Evolutionary conservation across 2,888 invertebrate genomes (phyloP).

Genomic region (Malachius bipustulatus): DNA sequence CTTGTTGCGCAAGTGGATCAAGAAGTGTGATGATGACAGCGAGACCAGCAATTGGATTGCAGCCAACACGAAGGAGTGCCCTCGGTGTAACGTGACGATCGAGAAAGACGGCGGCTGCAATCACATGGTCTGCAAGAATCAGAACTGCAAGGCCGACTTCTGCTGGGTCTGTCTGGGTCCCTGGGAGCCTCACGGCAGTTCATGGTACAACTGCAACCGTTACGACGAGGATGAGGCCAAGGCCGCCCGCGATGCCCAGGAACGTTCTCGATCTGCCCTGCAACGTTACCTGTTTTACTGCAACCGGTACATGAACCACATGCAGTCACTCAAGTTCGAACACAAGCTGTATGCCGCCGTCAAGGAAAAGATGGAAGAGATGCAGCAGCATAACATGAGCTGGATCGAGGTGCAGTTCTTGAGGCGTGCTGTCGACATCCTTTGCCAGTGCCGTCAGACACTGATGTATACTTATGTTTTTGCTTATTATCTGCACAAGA

Average conservation of each 20-base stretch:
- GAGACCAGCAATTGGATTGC: constrained; percentile 99
- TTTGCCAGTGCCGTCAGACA: constrained; percentile 94
- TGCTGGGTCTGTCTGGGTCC: constrained; percentile 99
- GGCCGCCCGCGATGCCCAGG: constrained; percentile 92
- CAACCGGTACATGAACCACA: constrained; percentile 98
- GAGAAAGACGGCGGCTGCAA: constrained; percentile 98
- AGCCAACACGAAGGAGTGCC: constrained; percentile 98
- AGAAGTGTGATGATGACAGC: constrained; percentile 98
- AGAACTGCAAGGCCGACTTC: constrained; percentile 94
- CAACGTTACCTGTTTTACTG: constrained; percentile 97
- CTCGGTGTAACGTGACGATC: constrained; percentile 94
- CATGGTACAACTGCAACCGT: constrained; percentile 98
- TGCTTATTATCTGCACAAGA: constrained; percentile 95
- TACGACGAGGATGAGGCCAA: constrained; percentile 93
- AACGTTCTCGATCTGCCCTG: constrained; percentile 82
- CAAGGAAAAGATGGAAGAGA: constrained; percentile 98
- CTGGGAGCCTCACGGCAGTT: constrained; percentile 97
- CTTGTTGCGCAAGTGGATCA: constrained; percentile 89
- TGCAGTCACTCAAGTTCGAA: constrained; percentile 97
- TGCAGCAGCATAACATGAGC: constrained; percentile 99
- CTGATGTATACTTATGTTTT: constrained; percentile 99
- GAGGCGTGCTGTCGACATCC: constrained; percentile 92
- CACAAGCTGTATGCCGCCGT: constrained; percentile 91
- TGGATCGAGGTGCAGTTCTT: constrained; percentile 99
- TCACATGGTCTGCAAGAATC: constrained; percentile 98